These are phyloP conservation scores for Avahi laniger DNA, from an alignment of 2,797 vertebrate genomes.

Conservation along the genomic window DNA sequence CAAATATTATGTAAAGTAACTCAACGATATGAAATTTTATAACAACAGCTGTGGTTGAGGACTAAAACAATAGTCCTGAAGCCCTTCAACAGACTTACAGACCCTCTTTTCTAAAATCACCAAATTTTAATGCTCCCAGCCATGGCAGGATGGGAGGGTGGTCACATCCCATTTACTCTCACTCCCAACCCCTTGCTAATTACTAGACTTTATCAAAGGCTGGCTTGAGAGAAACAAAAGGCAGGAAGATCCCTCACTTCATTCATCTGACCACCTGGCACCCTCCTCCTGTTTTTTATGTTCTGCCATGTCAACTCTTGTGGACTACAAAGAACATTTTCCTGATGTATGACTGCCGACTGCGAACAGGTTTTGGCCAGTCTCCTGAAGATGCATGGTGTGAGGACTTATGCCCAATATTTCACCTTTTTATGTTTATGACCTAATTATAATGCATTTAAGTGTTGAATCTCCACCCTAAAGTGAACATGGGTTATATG, in stretches of 20 bases:
- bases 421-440: neutral
- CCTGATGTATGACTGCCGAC: neutral
- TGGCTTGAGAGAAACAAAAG: no score
- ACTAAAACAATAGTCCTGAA: neutral
- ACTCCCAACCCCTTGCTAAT: neutral
- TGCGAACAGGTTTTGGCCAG: neutral
- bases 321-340: neutral
- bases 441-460: neutral
- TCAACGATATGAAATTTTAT: neutral
- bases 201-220: neutral
- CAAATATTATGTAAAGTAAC: constrained; percentile 9
- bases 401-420: neutral
- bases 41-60: neutral
- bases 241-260: neutral
- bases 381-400: neutral
- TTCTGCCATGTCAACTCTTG: neutral
- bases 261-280: neutral
- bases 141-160: neutral
- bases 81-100: neutral
- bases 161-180: neutral
- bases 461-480: neutral
- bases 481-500: neutral
- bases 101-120: neutral
- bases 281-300: neutral
- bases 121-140: neutral